Percentiles rank a stretch among this genome's conserved stretches.
Evolutionary conservation across 2,888 invertebrate genomes (phyloP).

Genomic region (Lottia gigantea): DNA sequence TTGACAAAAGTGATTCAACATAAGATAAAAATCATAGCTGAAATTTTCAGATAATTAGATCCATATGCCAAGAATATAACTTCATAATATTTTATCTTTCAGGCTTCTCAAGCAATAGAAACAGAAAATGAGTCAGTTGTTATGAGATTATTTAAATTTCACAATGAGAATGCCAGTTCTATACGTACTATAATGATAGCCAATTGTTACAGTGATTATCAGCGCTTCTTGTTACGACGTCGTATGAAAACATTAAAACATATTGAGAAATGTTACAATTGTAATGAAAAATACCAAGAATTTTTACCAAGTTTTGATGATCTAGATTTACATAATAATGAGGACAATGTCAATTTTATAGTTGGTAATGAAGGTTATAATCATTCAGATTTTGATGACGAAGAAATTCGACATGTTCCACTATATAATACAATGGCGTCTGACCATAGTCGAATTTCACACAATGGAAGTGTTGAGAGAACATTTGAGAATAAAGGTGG

Average conservation of each 20-base stretch:
- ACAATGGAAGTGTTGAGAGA: slow-evolving; percentile 42
- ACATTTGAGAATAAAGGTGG: background rate
- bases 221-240: background rate
- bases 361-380: background rate
- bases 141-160: slow-evolving; percentile 72
- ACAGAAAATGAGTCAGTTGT: slow-evolving; percentile 82
- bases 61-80: too few species aligned
- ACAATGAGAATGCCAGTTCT: slow-evolving; percentile 82
- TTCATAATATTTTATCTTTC: slow-evolving; percentile 26
- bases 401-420: background rate
- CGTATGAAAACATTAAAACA: slow-evolving; percentile 1
- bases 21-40: too few species aligned
- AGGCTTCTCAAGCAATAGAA: slow-evolving; percentile 81
- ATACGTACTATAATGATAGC: slow-evolving; percentile 83
- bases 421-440: background rate
- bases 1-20: too few species aligned
- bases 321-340: background rate
- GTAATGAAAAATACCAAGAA: background rate
- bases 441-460: slow-evolving; percentile 24
- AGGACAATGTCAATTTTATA: background rate
- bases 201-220: slow-evolving; percentile 71
- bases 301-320: background rate
- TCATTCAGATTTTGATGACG: background rate
- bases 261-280: background rate
- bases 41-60: too few species aligned